A percentile compares a stretch with the other conserved stretches of the same genome.
Conservation (phyloP, 2,888 invertebrate species). For the Eupeodes luniger region DNA sequence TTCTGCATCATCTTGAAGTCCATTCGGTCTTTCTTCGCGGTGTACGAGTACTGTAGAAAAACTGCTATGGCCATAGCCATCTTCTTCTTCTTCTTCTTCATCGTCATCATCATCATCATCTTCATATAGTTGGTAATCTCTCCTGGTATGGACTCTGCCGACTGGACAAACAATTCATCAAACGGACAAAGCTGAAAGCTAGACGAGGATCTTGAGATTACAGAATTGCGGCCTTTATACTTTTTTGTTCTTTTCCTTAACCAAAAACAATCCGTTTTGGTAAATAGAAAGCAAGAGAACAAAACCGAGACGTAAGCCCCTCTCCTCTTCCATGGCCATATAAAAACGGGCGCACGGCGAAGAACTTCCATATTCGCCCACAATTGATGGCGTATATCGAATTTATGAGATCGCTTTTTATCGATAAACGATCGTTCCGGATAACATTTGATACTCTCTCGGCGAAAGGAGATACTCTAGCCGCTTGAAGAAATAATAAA, state of each 20-base stretch:
- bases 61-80: background rate
- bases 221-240: constrained; percentile 50
- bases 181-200: constrained; percentile 72
- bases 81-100: constrained; percentile 30
- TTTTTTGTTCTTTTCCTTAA: constrained; percentile 12
- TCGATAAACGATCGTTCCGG: constrained; percentile 75
- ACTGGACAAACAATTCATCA: constrained; percentile 74
- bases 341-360: constrained; percentile 18
- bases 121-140: constrained; percentile 49
- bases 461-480: constrained; percentile 71
- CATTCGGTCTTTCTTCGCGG: constrained; percentile 24
- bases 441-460: constrained; percentile 64
- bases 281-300: constrained; percentile 62
- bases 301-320: background rate
- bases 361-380: constrained; percentile 71
- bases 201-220: constrained; percentile 68
- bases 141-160: constrained; percentile 60
- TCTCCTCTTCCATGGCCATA: background rate
- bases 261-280: constrained; percentile 73
- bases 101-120: constrained; percentile 34
- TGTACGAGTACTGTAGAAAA: too few species aligned
- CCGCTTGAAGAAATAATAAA: constrained; percentile 64
- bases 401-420: constrained; percentile 75
- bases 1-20: constrained; percentile 3
- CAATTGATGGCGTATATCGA: constrained; percentile 75